Conservation (phyloP, 2,113 vertebrate genomes). For the Syrmaticus mikado region DNA sequence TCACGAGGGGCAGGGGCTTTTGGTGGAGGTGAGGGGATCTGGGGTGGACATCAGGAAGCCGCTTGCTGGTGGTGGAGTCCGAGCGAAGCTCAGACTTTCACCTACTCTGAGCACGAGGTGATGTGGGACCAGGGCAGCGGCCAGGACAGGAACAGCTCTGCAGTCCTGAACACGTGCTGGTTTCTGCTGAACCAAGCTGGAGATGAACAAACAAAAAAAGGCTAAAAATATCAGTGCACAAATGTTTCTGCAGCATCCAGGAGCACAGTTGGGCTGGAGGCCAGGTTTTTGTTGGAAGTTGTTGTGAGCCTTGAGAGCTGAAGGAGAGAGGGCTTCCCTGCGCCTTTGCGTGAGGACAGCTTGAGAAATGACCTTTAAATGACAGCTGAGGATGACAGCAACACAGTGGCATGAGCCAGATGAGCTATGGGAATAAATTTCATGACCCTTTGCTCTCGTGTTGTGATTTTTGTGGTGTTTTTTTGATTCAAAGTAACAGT, state of each 20-base stretch:
- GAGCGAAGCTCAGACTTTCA: background rate
- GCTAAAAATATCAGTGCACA: background rate
- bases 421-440: rapidly evolving
- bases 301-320: background rate
- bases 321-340: background rate
- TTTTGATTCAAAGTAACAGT: background rate
- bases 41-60: background rate
- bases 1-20: background rate
- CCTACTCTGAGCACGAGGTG: background rate
- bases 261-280: background rate
- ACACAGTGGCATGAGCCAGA: rapidly evolving
- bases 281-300: background rate
- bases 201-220: background rate
- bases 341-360: background rate
- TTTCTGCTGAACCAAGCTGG: background rate
- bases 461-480: rapidly evolving
- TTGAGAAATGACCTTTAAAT: background rate
- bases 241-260: background rate
- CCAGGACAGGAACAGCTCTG: background rate
- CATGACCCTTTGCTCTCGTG: rapidly evolving
- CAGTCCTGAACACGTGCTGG: background rate
- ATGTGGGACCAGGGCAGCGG: background rate
- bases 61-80: background rate
- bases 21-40: background rate
- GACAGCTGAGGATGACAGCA: background rate